phyloP scores from a whole-genome alignment of 2,113 vertebrate genomes.

The Vidua macroura region DNA sequence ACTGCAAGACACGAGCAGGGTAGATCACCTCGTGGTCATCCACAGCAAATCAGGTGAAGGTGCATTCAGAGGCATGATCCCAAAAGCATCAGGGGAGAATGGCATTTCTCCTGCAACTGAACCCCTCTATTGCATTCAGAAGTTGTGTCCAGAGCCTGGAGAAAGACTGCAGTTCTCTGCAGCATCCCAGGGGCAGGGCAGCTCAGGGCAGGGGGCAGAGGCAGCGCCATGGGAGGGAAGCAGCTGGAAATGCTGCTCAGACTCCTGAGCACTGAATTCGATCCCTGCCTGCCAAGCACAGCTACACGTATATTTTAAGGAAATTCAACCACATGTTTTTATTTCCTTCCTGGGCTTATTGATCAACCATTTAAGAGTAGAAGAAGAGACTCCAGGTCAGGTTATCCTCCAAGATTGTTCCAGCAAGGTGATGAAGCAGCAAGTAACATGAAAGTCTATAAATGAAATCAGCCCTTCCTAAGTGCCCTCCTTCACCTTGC shows the following conservation, averaged over 20 bases:
- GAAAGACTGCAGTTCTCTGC: background rate
- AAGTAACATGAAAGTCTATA: background rate
- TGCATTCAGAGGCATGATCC: background rate
- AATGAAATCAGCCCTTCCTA: background rate
- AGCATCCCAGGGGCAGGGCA: background rate
- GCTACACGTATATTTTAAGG: background rate
- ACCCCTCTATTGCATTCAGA: background rate
- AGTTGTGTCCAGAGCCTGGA: background rate
- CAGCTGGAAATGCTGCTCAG: background rate
- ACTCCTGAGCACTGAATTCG: background rate
- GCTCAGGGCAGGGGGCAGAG: background rate
- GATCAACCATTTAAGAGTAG: background rate
- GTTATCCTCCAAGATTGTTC: background rate
- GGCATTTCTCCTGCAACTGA: background rate
- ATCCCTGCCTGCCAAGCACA: background rate
- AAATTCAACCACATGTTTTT: background rate
- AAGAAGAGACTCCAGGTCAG: background rate
- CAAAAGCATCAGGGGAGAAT: background rate
- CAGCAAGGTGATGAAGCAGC: background rate
- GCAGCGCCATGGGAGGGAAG: fast-evolving
- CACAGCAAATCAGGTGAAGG: background rate
- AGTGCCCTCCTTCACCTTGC: background rate
- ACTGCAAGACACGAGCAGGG: background rate
- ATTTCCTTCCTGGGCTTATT: background rate
- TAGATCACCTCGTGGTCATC: background rate